Percentiles rank a stretch among this genome's conserved stretches.
phyloP scores from a whole-genome alignment of 2,113 vertebrate species.

The Dolichallabes microphthalmus region DNA sequence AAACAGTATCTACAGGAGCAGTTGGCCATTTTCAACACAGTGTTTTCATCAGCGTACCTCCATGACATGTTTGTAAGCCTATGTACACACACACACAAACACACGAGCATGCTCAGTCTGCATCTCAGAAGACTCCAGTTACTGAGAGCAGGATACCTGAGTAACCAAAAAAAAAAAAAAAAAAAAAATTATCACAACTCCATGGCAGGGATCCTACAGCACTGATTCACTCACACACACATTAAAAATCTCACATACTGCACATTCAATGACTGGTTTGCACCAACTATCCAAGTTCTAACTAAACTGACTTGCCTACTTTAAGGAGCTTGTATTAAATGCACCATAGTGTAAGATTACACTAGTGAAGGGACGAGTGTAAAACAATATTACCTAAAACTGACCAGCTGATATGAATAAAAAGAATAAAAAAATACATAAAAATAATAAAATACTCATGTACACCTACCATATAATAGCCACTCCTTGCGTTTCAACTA shows the following conservation, averaged over 20 bases:
- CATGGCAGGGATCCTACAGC: conserved; percentile 14
- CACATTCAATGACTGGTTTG: conserved; percentile 30
- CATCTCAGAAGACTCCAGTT: conserved; percentile 73
- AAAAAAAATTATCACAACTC: neutral
- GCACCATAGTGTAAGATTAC: conserved; percentile 3
- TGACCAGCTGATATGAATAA: neutral
- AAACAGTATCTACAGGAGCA: conserved; percentile 87
- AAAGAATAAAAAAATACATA: neutral
- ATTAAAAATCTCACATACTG: conserved; percentile 8
- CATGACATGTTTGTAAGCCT: conserved; percentile 77
- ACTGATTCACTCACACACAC: neutral
- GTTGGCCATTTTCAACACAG: conserved; percentile 84
- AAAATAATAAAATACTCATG: neutral
- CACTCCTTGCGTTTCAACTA: neutral
- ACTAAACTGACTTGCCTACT: neutral
- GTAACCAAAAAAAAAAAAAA: conserved; percentile 51
- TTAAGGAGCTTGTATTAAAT: neutral
- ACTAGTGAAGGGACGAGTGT: neutral
- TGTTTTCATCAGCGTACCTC: conserved; percentile 77
- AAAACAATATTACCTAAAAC: conserved; percentile 18
- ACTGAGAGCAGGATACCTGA: conserved; percentile 93
- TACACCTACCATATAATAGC: neutral
- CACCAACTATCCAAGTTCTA: conserved; percentile 16
- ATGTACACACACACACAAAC: conserved; percentile 84
- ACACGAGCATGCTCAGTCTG: conserved; percentile 69